These are phyloP conservation scores for Otus sunia DNA, from an alignment of 2,113 vertebrate species.

Conservation along the genomic window DNA sequence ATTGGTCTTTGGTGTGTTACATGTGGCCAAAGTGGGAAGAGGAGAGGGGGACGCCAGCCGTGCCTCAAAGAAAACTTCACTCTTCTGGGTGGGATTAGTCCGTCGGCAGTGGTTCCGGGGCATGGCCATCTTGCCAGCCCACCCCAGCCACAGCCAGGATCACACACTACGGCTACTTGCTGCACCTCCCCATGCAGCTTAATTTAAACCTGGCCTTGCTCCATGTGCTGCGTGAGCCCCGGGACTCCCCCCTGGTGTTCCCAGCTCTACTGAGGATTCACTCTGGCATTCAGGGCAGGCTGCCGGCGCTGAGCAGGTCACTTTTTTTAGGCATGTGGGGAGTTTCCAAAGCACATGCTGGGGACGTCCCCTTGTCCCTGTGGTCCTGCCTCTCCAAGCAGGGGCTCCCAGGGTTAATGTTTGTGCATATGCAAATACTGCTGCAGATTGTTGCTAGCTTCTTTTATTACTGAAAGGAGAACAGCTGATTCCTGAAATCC, in stretches of 20 bases:
- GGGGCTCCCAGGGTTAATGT: not conserved
- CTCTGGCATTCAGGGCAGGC: not conserved
- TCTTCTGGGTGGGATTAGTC: not conserved
- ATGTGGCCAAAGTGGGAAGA: not conserved
- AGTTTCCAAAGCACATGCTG: not conserved
- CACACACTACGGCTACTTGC: fast-evolving
- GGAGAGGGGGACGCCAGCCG: not conserved
- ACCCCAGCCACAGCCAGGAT: not conserved
- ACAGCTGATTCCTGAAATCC: conserved; percentile 45
- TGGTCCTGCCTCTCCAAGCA: not conserved
- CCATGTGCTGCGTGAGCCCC: not conserved
- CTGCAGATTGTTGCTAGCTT: not conserved
- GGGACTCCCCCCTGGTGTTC: not conserved
- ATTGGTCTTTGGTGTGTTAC: not conserved
- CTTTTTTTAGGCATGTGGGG: not conserved
- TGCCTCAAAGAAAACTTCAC: not conserved
- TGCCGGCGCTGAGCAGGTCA: not conserved
- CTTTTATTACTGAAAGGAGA: conserved; percentile 10
- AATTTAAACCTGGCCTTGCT: not conserved
- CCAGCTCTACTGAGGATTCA: not conserved
- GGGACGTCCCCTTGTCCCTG: not conserved
- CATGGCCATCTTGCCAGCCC: fast-evolving
- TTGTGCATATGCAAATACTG: conserved; percentile 6
- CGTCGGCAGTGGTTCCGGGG: not conserved
- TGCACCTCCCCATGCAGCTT: not conserved